Evolutionary conservation across 2,113 vertebrate genomes (phyloP).

Genomic region (Passerina amoena): DNA sequence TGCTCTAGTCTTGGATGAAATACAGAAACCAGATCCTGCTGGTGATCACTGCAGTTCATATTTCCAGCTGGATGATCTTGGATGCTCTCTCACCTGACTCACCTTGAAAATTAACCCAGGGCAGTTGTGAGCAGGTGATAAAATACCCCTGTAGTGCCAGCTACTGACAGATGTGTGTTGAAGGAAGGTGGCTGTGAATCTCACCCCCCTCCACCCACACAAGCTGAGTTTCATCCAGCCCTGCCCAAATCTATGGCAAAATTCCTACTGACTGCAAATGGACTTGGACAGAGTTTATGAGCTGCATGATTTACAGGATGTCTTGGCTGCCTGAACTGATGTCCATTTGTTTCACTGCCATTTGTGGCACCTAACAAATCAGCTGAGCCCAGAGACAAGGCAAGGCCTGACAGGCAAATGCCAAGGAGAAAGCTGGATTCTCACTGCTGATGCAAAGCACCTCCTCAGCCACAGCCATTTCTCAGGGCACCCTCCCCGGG

Average conservation of each 20-base stretch:
- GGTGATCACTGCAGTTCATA: not conserved
- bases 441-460: not conserved
- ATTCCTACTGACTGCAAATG: not conserved
- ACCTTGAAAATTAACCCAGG: not conserved
- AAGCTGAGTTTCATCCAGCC: not conserved
- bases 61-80: not conserved
- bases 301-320: not conserved
- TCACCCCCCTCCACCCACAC: not conserved
- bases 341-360: not conserved
- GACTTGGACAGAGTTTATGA: not conserved
- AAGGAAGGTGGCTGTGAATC: not conserved
- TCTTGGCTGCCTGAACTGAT: slow-evolving; percentile 14
- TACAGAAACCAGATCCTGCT: not conserved
- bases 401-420: not conserved
- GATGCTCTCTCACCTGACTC: not conserved
- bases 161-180: not conserved
- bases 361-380: not conserved
- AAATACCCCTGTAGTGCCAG: not conserved
- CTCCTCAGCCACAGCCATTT: not conserved
- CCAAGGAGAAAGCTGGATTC: not conserved
- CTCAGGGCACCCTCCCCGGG: not conserved
- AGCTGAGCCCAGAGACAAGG: not conserved
- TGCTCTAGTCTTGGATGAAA: not conserved
- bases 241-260: not conserved
- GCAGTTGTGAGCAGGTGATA: not conserved